These are phyloP conservation scores for Halocynthia roretzi DNA, from an alignment of 23 tunicate species.

Conservation along the genomic window DNA sequence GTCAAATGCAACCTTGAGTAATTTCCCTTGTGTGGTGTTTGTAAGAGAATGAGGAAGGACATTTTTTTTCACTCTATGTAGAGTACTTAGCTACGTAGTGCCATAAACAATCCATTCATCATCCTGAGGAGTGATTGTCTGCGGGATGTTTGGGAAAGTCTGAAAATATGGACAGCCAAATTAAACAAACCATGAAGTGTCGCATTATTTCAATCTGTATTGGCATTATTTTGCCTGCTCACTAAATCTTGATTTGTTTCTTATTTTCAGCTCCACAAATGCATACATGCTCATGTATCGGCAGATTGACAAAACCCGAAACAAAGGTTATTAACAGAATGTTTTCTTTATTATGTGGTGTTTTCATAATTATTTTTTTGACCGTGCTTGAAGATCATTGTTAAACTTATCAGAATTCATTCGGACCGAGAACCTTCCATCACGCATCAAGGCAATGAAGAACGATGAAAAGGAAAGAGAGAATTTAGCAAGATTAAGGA, in stretches of 20 bases:
- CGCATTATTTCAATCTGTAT: neutral
- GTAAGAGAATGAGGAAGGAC: too few relatives aligned
- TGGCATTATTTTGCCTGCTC: neutral
- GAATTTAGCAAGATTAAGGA: constrained; percentile 11
- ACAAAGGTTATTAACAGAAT: constrained; percentile 22
- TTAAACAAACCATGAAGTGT: too few relatives aligned
- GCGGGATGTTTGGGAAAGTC: too few relatives aligned
- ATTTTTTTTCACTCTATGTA: too few relatives aligned
- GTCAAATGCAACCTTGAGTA: too few relatives aligned
- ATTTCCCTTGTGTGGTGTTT: too few relatives aligned
- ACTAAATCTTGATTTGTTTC: neutral
- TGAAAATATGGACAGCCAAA: too few relatives aligned
- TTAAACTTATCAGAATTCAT: constrained; percentile 34
- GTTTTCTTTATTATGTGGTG: neutral
- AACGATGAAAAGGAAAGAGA: constrained; percentile 50
- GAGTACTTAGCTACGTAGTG: too few relatives aligned
- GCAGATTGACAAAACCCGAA: constrained; percentile 24
- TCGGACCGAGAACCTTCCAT: constrained; percentile 42
- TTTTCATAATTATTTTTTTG: neutral
- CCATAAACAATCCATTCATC: neutral
- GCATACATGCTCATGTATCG: constrained; percentile 96
- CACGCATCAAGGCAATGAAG: constrained; percentile 46
- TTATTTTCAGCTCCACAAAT: constrained; percentile 66
- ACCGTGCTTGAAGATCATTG: neutral
- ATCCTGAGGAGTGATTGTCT: neutral